These are phyloP conservation scores for Drymonia ruficornis DNA, from an alignment of 2,888 invertebrate genomes.

Conservation along the genomic window DNA sequence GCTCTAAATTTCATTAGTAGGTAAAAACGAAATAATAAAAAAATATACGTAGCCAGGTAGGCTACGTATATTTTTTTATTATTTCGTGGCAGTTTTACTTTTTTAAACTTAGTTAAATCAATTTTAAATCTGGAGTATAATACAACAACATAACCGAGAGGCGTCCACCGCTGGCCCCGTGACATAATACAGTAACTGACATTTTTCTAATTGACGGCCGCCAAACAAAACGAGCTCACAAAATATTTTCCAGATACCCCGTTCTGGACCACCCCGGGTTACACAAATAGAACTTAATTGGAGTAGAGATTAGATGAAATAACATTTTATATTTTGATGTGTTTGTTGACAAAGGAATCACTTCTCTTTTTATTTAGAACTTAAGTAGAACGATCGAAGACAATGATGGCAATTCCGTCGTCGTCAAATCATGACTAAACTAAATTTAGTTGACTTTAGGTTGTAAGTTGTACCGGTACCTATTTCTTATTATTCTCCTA, in stretches of 20 bases:
- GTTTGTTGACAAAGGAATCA: slow-evolving; percentile 51
- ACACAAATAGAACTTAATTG: slow-evolving; percentile 78
- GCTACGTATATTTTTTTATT: no score
- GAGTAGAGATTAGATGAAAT: slow-evolving; percentile 56
- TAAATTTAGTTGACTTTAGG: no score
- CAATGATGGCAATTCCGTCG: no score
- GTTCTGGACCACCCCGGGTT: slow-evolving; percentile 69
- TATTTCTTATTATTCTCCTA: no score
- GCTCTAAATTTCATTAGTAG: no score
- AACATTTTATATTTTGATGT: slow-evolving; percentile 50
- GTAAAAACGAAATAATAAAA: no score
- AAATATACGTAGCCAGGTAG: no score
- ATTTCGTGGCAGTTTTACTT: no score
- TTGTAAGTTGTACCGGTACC: no score
- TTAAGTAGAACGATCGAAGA: no score
- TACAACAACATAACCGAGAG: slow-evolving; percentile 35
- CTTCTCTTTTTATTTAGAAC: slow-evolving; percentile 17
- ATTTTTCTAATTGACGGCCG: slow-evolving; percentile 73
- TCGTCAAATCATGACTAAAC: no score
- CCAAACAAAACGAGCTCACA: slow-evolving; percentile 49
- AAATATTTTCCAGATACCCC: slow-evolving; percentile 48
- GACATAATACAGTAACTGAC: slow-evolving; percentile 68
- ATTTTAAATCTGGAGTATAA: slow-evolving; percentile 25
- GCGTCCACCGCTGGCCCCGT: slow-evolving; percentile 24
- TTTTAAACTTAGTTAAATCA: no score